Conservation (phyloP, 2,113 vertebrate genomes). For the Callithrix jacchus region DNA sequence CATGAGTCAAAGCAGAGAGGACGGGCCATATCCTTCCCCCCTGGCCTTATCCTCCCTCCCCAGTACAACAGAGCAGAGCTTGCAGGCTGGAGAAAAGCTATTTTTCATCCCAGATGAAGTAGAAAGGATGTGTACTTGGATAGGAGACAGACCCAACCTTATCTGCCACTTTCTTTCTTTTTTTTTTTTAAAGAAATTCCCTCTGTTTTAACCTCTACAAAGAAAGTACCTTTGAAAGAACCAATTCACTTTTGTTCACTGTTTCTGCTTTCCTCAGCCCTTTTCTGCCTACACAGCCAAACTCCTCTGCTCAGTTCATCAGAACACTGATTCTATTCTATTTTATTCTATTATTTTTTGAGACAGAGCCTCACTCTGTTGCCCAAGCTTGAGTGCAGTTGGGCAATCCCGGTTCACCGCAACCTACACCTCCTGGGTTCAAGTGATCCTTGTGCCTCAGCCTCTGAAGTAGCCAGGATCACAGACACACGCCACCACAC, state of each 20-base stretch:
- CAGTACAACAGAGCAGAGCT: not conserved
- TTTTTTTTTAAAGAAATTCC: not conserved
- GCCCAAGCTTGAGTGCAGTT: no score
- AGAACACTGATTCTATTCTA: no score
- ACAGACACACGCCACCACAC: no score
- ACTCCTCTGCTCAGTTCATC: no score
- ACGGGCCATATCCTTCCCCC: not conserved
- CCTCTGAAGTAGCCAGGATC: no score
- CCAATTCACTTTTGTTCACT: not conserved
- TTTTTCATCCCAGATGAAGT: not conserved
- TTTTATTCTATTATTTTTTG: no score
- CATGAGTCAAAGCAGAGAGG: not conserved
- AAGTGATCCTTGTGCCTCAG: no score
- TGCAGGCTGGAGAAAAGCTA: not conserved
- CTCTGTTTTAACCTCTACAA: not conserved
- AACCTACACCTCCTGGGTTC: no score
- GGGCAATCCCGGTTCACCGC: no score
- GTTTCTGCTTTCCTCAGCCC: not conserved
- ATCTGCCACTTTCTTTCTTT: not conserved
- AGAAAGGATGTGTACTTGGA: not conserved
- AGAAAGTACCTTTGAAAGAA: not conserved
- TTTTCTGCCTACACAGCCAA: not conserved
- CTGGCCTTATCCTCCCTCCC: fast-evolving
- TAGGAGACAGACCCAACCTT: not conserved
- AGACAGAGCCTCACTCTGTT: no score